Percentiles rank a stretch among this genome's conserved stretches.
phyloP scores from a whole-genome alignment of 1,140 invertebrate genomes.

The Lysiphlebus fabarum region DNA sequence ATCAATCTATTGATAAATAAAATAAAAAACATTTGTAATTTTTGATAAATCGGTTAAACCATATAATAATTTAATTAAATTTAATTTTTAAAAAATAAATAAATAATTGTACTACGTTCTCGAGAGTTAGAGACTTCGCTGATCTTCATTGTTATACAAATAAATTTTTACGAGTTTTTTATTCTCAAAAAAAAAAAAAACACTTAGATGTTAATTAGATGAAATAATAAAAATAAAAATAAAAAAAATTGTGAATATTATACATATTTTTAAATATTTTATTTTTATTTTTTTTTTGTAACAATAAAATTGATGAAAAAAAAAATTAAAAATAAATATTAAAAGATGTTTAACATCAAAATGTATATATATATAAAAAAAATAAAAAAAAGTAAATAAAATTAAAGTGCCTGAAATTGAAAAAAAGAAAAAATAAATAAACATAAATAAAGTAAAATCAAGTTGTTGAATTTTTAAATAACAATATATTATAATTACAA shows the following conservation, averaged over 20 bases:
- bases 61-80: slow-evolving; percentile 7
- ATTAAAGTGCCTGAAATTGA: too few relatives aligned
- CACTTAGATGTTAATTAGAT: slow-evolving; percentile 3
- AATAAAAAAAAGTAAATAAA: slow-evolving; percentile 19
- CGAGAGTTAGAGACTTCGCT: slow-evolving; percentile 36
- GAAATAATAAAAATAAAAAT: slow-evolving; percentile 7
- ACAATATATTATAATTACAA: too few relatives aligned
- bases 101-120: slow-evolving; percentile 19
- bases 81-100: slow-evolving; percentile 9
- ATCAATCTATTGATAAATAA: too few relatives aligned
- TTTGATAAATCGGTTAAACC: slow-evolving; percentile 11
- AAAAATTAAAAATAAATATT: too few relatives aligned
- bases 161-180: slow-evolving; percentile 52
- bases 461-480: too few relatives aligned
- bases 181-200: slow-evolving; percentile 22
- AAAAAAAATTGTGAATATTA: slow-evolving; percentile 48
- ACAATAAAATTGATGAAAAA: too few relatives aligned
- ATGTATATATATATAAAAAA: slow-evolving; percentile 44
- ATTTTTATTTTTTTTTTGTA: slow-evolving; percentile 16
- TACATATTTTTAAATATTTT: slow-evolving; percentile 43
- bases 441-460: too few relatives aligned
- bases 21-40: neutral
- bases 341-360: slow-evolving; percentile 25
- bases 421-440: too few relatives aligned
- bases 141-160: slow-evolving; percentile 45